Evolutionary conservation across 2,888 invertebrate genomes (phyloP).

Genomic region (Tiphia femorata): DNA sequence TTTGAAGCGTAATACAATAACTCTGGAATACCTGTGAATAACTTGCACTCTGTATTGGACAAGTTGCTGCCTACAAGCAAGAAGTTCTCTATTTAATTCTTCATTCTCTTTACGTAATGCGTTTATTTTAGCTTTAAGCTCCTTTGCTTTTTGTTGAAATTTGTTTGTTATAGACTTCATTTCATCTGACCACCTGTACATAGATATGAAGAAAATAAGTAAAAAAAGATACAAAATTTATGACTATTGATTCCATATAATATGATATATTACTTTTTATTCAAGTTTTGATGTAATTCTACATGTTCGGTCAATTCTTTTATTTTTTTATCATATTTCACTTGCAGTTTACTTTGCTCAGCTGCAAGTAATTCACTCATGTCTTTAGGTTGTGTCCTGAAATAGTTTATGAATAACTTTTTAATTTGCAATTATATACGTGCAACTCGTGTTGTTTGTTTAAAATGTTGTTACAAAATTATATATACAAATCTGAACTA

Average conservation of each 20-base stretch:
- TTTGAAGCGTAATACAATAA: conserved; percentile 5
- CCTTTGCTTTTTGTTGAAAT: conserved; percentile 73
- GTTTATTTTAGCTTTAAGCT: conserved; percentile 72
- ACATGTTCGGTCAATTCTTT: conserved; percentile 74
- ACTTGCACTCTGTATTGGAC: conserved; percentile 46
- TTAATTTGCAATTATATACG: no score
- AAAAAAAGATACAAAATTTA: neutral
- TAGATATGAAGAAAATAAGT: neutral
- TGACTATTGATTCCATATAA: neutral
- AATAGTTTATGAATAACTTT: no score
- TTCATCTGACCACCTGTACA: conserved; percentile 75
- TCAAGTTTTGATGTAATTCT: conserved; percentile 74
- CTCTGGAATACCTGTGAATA: conserved; percentile 48
- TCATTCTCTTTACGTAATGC: conserved; percentile 70
- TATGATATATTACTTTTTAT: conserved; percentile 69
- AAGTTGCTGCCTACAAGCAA: conserved; percentile 53
- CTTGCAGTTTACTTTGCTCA: conserved; percentile 53
- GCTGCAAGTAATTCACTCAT: no score
- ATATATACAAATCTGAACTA: conserved; percentile 29
- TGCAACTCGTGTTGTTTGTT: no score
- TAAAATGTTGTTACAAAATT: neutral
- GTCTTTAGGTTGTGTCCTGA: no score
- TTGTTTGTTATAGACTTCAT: conserved; percentile 75
- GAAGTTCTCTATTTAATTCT: conserved; percentile 60
- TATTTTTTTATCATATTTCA: conserved; percentile 66